phyloP scores from a whole-genome alignment of 2,888 invertebrate genomes.

The Sisyra nigra region DNA sequence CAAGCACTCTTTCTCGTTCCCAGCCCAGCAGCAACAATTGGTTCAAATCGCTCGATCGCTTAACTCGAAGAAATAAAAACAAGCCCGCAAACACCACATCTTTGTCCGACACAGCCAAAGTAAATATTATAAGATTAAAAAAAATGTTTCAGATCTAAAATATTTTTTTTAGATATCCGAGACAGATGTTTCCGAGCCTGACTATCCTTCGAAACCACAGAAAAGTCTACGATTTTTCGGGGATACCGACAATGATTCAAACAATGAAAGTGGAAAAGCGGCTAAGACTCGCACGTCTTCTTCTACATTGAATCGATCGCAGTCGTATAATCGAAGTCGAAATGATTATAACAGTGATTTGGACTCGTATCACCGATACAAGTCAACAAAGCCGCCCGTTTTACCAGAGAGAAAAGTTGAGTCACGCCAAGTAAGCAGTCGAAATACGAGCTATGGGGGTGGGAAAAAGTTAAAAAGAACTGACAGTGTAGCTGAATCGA shows the following conservation, averaged over 20 bases:
- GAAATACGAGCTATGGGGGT: not conserved
- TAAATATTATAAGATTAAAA: too few relatives aligned
- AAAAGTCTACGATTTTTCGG: conserved; percentile 73
- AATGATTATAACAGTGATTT: conserved; percentile 31
- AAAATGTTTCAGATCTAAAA: too few relatives aligned
- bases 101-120: too few relatives aligned
- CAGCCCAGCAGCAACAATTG: conserved; percentile 38
- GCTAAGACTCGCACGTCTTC: not conserved
- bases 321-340: conserved; percentile 10
- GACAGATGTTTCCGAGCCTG: conserved; percentile 3
- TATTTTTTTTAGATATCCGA: conserved; percentile 3
- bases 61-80: conserved; percentile 48
- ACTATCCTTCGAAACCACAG: conserved; percentile 24
- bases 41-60: conserved; percentile 64
- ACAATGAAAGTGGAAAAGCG: conserved; percentile 21
- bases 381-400: conserved; percentile 28
- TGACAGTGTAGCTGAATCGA: conserved; percentile 42
- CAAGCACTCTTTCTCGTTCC: conserved; percentile 15
- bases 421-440: conserved; percentile 23
- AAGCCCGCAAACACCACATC: not conserved
- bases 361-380: conserved; percentile 36
- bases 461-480: conserved; percentile 25
- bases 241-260: conserved; percentile 66
- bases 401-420: conserved; percentile 20
- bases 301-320: not conserved